phyloP scores from a whole-genome alignment of 1,140 invertebrate species.

The Drosophila sucinea region DNA sequence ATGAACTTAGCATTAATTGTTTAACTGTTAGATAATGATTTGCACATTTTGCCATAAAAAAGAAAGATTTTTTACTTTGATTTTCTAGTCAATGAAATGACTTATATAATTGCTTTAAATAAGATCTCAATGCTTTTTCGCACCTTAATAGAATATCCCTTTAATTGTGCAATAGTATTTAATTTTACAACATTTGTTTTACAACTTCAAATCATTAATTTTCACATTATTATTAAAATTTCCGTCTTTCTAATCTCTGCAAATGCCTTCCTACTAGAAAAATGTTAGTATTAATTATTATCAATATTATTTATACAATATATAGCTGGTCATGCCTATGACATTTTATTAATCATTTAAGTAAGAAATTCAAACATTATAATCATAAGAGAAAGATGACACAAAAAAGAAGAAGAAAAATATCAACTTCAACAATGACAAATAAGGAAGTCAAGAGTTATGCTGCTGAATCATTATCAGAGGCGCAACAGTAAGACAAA shows the following conservation, averaged over 20 bases:
- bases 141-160: too few species aligned
- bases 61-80: too few species aligned
- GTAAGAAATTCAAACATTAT: conserved; percentile 57
- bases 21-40: too few species aligned
- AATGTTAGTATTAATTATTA: neutral
- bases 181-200: neutral
- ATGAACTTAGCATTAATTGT: too few species aligned
- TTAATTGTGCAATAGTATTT: too few species aligned
- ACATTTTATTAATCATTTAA: conserved; percentile 41
- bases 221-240: neutral
- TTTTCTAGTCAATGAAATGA: too few species aligned
- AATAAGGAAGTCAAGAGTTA: conserved; percentile 67
- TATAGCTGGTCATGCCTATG: neutral
- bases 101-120: too few species aligned
- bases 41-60: too few species aligned
- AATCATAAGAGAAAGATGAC: conserved; percentile 31
- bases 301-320: conserved; percentile 4
- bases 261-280: neutral
- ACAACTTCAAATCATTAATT: neutral
- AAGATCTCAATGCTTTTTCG: too few species aligned
- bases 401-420: conserved; percentile 48
- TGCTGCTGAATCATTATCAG: conserved; percentile 59
- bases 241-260: neutral
- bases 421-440: conserved; percentile 72
- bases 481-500: conserved; percentile 2